Conservation (phyloP, 92 coral and sea anemone genomes). For the Zoanthus gigantus region DNA sequence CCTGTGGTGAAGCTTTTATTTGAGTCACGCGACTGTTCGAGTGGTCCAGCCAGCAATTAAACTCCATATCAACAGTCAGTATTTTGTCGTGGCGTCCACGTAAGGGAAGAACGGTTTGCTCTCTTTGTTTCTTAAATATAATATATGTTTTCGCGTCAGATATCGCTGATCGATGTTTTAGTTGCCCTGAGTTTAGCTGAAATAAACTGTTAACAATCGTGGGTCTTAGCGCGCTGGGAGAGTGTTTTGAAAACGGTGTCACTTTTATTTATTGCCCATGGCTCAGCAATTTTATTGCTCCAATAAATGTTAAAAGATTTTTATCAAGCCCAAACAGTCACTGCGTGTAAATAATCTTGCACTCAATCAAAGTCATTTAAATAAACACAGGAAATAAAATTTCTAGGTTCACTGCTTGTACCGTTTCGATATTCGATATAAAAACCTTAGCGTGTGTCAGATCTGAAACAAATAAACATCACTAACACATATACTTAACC, state of each 20-base stretch:
- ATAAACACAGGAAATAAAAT: slow-evolving; percentile 15
- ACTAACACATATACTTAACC: not conserved
- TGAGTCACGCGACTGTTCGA: slow-evolving; percentile 39
- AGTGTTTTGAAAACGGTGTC: not conserved
- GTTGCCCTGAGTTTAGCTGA: not conserved
- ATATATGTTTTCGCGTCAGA: slow-evolving; percentile 8
- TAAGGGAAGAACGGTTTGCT: not conserved
- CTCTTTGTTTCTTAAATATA: not conserved
- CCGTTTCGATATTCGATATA: not conserved
- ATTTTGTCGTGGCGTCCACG: slow-evolving; percentile 14
- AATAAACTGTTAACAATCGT: not conserved
- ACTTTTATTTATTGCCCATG: not conserved
- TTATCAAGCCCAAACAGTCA: slow-evolving; percentile 16
- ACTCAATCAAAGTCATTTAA: slow-evolving; percentile 8
- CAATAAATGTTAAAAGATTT: slow-evolving; percentile 24
- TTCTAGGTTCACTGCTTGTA: not conserved
- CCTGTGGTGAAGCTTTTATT: slow-evolving; percentile 13
- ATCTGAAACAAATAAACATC: slow-evolving; percentile 2
- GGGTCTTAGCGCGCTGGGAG: not conserved
- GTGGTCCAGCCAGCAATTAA: slow-evolving; percentile 8
- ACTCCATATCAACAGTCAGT: slow-evolving; percentile 13
- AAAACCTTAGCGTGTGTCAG: not conserved
- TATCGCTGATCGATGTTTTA: not conserved
- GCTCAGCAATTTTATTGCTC: slow-evolving; percentile 12
- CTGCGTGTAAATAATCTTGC: slow-evolving; percentile 8